phyloP scores from a whole-genome alignment of 1,140 invertebrate genomes.

The Leptinotarsa defecta region DNA sequence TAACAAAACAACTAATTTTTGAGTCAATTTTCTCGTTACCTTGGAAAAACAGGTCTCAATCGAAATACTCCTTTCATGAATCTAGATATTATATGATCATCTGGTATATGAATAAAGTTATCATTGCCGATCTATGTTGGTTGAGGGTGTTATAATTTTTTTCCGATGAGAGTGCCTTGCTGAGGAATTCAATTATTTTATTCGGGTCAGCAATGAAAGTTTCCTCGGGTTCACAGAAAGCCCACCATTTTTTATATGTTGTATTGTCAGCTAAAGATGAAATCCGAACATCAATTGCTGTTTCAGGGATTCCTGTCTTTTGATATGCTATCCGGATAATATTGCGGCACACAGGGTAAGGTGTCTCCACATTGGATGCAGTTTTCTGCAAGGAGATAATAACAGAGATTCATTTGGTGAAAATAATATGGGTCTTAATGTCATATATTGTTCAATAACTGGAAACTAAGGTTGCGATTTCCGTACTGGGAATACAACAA shows the following conservation, averaged over 20 bases:
- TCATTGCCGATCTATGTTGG: too few relatives aligned
- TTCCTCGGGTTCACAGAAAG: background rate
- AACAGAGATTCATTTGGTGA: conserved; percentile 25
- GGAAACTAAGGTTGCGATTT: conserved; percentile 47
- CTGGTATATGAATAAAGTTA: too few relatives aligned
- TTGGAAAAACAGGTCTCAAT: background rate
- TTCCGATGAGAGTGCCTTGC: too few relatives aligned
- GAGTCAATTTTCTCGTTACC: background rate
- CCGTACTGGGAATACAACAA: conserved; percentile 42
- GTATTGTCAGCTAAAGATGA: background rate
- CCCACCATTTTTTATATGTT: background rate
- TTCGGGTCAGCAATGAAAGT: background rate
- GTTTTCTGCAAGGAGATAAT: conserved; percentile 36
- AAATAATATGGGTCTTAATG: conserved; percentile 19
- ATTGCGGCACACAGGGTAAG: background rate
- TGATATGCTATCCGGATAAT: background rate
- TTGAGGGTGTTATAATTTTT: too few relatives aligned
- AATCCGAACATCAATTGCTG: background rate
- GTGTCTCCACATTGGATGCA: background rate
- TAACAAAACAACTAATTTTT: background rate
- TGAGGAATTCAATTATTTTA: too few relatives aligned
- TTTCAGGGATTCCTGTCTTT: background rate
- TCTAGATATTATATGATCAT: too few relatives aligned
- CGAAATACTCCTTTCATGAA: too few relatives aligned
- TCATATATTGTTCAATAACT: conserved; percentile 27